Evolutionary conservation across 2,797 vertebrate genomes (phyloP).

Genomic region (Smutsia temminckii): DNA sequence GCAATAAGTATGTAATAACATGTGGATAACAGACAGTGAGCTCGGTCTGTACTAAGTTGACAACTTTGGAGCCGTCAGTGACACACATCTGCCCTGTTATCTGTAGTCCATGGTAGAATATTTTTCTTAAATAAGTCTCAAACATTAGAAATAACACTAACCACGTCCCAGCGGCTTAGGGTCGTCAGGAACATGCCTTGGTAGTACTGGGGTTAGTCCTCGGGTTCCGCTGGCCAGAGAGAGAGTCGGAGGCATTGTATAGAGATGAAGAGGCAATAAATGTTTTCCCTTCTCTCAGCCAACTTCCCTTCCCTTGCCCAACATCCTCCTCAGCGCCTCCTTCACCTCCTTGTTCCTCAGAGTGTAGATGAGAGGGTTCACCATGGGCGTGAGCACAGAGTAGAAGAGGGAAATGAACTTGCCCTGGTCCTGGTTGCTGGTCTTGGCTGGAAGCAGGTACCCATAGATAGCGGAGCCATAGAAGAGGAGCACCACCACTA

Average conservation of each 20-base stretch:
- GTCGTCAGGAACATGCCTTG: background rate
- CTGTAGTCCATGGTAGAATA: background rate
- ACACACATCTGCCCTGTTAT: background rate
- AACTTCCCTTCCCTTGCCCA: background rate
- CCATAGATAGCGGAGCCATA: slow-evolving; percentile 68
- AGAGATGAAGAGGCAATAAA: background rate
- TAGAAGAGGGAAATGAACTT: slow-evolving; percentile 74
- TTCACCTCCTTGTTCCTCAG: slow-evolving; percentile 78
- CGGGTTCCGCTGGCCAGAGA: background rate
- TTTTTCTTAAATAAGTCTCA: background rate
- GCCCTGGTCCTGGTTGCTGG: slow-evolving; percentile 58
- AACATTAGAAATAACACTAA: background rate
- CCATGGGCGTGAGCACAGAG: slow-evolving; percentile 59
- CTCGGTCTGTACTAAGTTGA: background rate
- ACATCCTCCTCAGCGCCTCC: slow-evolving; percentile 55
- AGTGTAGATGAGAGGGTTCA: slow-evolving; percentile 80
- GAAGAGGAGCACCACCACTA: slow-evolving; percentile 71
- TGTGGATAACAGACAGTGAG: background rate
- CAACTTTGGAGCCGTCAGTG: background rate
- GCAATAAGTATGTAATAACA: background rate
- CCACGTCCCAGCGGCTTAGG: background rate
- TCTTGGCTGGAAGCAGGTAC: slow-evolving; percentile 67
- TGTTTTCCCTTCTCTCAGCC: background rate
- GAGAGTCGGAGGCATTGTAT: background rate
- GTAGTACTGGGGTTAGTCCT: background rate